phyloP scores from a whole-genome alignment of 2,888 invertebrate species.

The Luperina nickerlii region DNA sequence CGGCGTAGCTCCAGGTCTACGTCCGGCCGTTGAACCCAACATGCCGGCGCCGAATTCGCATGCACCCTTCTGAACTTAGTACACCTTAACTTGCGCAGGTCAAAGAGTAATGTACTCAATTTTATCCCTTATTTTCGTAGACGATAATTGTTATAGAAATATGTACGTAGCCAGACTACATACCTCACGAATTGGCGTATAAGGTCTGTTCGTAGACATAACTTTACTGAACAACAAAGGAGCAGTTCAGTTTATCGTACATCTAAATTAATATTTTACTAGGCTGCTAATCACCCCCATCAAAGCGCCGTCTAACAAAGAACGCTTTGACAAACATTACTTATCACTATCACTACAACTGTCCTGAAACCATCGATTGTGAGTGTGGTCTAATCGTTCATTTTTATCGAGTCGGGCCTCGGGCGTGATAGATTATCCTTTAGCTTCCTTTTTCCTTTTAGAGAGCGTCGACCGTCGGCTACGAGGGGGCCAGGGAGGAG shows the following conservation, averaged over 20 bases:
- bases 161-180: not conserved
- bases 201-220: not conserved
- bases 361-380: conserved; percentile 83
- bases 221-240: conserved; percentile 9
- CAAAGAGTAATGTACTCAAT: conserved; percentile 80
- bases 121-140: conserved; percentile 51
- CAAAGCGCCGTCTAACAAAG: conserved; percentile 53
- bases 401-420: conserved; percentile 89
- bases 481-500: conserved; percentile 78
- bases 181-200: not conserved
- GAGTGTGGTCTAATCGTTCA: conserved; percentile 87
- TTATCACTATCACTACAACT: conserved; percentile 71
- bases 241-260: not conserved
- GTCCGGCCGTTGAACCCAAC: conserved; percentile 84
- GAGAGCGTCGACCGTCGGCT: conserved; percentile 89
- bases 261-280: conserved; percentile 21
- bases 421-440: conserved; percentile 90
- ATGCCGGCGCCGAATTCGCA: conserved; percentile 82
- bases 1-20: conserved; percentile 88
- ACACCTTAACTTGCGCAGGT: conserved; percentile 77
- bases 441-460: conserved; percentile 89
- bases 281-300: conserved; percentile 36
- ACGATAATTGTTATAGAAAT: conserved; percentile 47
- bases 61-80: conserved; percentile 81
- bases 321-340: conserved; percentile 63